Conservation (phyloP, 2,888 invertebrate genomes). For the Ethmia dodecea region DNA sequence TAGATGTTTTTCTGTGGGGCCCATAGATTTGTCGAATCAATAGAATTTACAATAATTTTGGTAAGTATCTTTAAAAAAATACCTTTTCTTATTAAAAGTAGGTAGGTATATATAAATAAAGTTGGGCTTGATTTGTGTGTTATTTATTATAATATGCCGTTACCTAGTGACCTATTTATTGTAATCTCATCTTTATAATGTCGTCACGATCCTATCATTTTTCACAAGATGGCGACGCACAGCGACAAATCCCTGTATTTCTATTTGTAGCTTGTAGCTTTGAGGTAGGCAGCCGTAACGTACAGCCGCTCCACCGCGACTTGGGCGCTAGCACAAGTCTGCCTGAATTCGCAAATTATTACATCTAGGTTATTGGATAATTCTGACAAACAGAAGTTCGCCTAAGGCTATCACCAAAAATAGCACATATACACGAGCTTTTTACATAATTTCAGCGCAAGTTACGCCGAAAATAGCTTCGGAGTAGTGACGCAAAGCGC, state of each 20-base stretch:
- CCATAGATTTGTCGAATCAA: too few relatives aligned
- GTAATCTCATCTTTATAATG: slow-evolving; percentile 62
- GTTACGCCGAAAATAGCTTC: slow-evolving; percentile 72
- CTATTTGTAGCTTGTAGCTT: slow-evolving; percentile 76
- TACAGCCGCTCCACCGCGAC: slow-evolving; percentile 15
- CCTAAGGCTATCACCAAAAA: slow-evolving; percentile 72
- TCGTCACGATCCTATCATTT: slow-evolving; percentile 73
- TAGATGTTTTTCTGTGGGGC: too few relatives aligned
- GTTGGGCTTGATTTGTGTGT: too few relatives aligned
- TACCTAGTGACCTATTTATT: slow-evolving; percentile 59
- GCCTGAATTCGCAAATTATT: slow-evolving; percentile 21
- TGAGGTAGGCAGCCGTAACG: slow-evolving; percentile 39
- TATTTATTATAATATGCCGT: too few relatives aligned
- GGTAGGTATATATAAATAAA: too few relatives aligned
- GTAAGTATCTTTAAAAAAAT: too few relatives aligned
- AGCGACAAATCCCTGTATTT: slow-evolving; percentile 75
- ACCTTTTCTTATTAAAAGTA: too few relatives aligned
- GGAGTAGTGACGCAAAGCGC: slow-evolving; percentile 62
- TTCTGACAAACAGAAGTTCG: slow-evolving; percentile 55
- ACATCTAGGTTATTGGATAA: slow-evolving; percentile 54
- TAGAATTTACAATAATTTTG: too few relatives aligned
- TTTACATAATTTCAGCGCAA: slow-evolving; percentile 79
- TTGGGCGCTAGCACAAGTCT: slow-evolving; percentile 10
- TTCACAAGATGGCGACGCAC: slow-evolving; percentile 77
- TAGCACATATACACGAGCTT: slow-evolving; percentile 72